Evolutionary conservation across 2,797 vertebrate species (phyloP), one percentile per base, ranked within the genome.

Genomic region (Neoniphon sammara): DNA sequence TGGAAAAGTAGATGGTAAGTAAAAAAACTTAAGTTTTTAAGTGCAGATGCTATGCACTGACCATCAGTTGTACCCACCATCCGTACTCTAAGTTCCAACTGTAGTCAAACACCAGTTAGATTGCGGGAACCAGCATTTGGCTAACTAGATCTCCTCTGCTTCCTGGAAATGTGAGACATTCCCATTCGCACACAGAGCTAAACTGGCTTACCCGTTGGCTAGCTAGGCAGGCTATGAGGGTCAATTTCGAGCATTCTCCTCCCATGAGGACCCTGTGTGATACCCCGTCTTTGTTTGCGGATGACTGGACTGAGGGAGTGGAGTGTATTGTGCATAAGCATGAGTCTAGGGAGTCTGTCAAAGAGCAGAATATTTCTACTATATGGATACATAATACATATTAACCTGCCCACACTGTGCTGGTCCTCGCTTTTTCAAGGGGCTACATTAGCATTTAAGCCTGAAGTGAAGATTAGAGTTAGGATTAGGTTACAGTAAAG

Each of bases 141-240:
- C 15, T 46, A 70, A 72, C 80, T 61, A 62, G 78, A 75, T 64
- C 52, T 59, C 56, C 54, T 72, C 55, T 31, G 64, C n/a, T 81
- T 83, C 77, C 78, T 80, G 66, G 73, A 83, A 78, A 82, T 62
- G 60, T 56, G 68, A 83, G 17, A 70, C 70, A 61, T 75, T 68
- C 53, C 23, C 49, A 67, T 69, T 78, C 70, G 66, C 3, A 21
- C 56, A 44, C 42, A 67, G 7, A 79, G 81, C 75, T 71, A 27
- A 56, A 66, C 53, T 2, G 0, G 2, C 14, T 46, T 46, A 46
- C 7, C 12, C 39, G 18, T 30, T 31, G 42, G 36, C 15, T 11
- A 56, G 53, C 18, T 71, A 17, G 20, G 8, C 34, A 8, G 34
- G 34, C 34, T 36, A 9, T 36, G 34, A 5, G 31, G 31, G 31